Base-by-base conservation (phyloP, 2,888 invertebrate genomes). In the Andrena marginata region DNA sequence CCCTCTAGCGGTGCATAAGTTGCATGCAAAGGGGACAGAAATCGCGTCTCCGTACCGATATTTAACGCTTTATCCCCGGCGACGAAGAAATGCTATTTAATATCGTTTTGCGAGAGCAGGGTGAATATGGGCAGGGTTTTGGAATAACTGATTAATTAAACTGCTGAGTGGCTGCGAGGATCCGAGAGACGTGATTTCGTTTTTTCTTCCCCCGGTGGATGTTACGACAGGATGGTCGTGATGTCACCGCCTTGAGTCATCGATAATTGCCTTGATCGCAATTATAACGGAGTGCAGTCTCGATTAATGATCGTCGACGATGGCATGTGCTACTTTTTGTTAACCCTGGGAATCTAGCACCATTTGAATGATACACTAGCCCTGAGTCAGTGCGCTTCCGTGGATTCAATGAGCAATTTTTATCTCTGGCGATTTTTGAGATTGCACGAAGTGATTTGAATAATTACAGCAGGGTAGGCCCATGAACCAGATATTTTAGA, bases 231-330 rank as follows among this genome's bases (percentile, higher is more conserved):
- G 29, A 56, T 64, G 26, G 31, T n/a, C 56, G 42, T 74, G 65
- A 74, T 74, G 59, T 68, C 75, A 62, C 56, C 60, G 20, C 42
- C 29, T 35, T 67, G 60, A 65, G n/a, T 67, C 72, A 60, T 29
- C 29, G 49, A 62, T 73, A 72, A 77, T 77, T 67, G 49, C 23
- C 48, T 23, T 29, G 48, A 51, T 56, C 64, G 59, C 59, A 64
- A 71, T 59, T 64, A 33, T 76, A 70, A 54, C 69, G 51, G 69
- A 20, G 29, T 35, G 29, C 51, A 42, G 31, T 20, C 62, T 16
- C 23, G 42, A 23, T 69, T 56, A 69, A 35, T 69, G 56, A 56
- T 26, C 2, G 20, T 64, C 35, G 23, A 48, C 42, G 20, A 64
- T 20, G 33, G 23, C 20, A 35, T 64, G 35, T 48, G n/a, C 13